Base-by-base conservation (phyloP, 1,140 invertebrate species). In the Dreissena polymorpha region DNA sequence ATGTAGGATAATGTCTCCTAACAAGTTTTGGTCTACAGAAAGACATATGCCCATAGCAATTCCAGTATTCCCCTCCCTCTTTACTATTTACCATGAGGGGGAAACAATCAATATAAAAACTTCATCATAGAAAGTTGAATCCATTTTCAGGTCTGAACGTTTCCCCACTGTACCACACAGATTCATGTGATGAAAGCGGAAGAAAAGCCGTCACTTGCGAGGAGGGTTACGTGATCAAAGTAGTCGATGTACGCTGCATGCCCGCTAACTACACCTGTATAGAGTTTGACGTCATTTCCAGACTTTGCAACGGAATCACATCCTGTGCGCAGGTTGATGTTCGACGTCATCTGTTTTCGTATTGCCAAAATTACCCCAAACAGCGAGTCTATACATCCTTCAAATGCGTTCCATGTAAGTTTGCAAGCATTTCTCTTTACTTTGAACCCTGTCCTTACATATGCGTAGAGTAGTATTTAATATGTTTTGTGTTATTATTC, bases 141-240 rank as follows among this genome's bases (percentile, higher is more conserved):
- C 39, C 39, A 39, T 39, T 39, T 39, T 39, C 39, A 39, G 39
- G 39, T 39, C 3, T 39, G 39, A 8, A 60, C 3, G 57, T n/a
- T 23, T 60, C 16, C 16, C 64, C 65, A 3, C 8, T 83, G 18
- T 83, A 71, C 27, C 29, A 76, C 49, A 83, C 71, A 10, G 55
- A 83, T 21, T 65, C 81, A 10, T 83, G 81, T 76, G 73, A 83
- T 29, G 67, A 83, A 76, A 83, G 49, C 23, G 81, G 81, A 57
- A 53, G 64, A 14, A 64, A 77, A 18, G 67, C 74, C 0, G 14
- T 76, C n/a, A 49, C 68, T 0, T 83, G 81, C 60, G 73, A 70
- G 23, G 81, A 83, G 0, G 67, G 55, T 27, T 51, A 70, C 10
- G 73, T 83, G 13, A 75, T 83, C 8, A 3, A 60, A 18, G 51